phyloP scores from a whole-genome alignment of 35 echinoderm and acorn worm genomes.

The Hemicentrotus pulcherrimus region DNA sequence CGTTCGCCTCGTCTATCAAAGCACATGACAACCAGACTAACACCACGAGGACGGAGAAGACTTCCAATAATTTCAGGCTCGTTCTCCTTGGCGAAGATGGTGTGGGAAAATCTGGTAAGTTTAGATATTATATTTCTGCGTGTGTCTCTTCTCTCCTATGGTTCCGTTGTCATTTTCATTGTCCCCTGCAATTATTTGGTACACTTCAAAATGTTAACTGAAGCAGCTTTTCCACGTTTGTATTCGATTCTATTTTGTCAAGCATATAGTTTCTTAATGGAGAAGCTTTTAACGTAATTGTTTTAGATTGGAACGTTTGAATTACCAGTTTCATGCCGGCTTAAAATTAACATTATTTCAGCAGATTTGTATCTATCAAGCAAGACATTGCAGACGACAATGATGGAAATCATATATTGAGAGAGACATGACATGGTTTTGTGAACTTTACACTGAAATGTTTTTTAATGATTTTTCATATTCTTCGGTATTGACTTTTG shows the following conservation, averaged over 20 bases:
- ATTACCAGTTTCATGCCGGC: not conserved
- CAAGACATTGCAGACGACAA: no score
- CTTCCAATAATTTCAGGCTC: conserved; percentile 65
- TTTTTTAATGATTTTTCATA: no score
- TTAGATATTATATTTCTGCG: not conserved
- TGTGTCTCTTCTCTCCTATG: not conserved
- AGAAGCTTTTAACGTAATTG: not conserved
- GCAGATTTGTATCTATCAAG: no score
- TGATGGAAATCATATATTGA: no score
- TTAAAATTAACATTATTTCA: not conserved
- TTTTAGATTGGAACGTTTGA: not conserved
- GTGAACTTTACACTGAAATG: no score
- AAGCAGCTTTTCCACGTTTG: no score
- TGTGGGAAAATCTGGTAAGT: conserved; percentile 92
- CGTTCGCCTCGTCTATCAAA: not conserved
- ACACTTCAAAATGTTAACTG: not conserved
- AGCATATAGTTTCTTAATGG: no score
- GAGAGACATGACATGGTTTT: no score
- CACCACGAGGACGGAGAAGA: conserved; percentile 71
- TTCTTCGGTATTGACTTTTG: no score
- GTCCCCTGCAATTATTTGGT: not conserved
- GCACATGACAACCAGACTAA: not conserved
- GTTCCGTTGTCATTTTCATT: not conserved
- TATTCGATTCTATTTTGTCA: no score
- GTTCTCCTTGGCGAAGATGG: conserved; percentile 89